These are phyloP conservation scores for Macropus fuliginosus DNA, from an alignment of 2,797 vertebrate genomes.

Conservation along the genomic window DNA sequence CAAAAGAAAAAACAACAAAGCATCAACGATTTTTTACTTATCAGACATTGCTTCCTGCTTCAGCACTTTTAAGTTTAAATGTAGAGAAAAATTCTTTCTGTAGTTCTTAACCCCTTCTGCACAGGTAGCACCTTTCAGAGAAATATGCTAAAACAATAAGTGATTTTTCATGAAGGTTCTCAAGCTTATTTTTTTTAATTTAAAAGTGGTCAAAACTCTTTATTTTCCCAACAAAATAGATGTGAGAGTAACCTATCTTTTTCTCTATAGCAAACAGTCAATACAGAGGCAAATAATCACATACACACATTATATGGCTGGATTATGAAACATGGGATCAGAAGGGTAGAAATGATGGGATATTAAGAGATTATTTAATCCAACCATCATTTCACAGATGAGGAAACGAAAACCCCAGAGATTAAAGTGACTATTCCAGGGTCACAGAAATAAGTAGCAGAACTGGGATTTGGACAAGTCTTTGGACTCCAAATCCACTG, in stretches of 20 bases:
- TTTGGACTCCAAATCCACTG: neutral
- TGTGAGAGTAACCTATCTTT: neutral
- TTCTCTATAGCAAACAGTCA: neutral
- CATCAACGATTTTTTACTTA: conserved; percentile 89
- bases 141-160: conserved; percentile 33
- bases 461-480: neutral
- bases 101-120: conserved; percentile 83
- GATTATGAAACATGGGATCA: neutral
- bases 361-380: neutral
- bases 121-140: conserved; percentile 48
- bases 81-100: conserved; percentile 72
- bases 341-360: neutral
- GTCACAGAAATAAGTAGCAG: neutral
- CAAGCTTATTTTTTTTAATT: neutral
- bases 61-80: conserved; percentile 84
- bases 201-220: neutral
- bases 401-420: neutral
- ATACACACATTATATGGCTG: neutral
- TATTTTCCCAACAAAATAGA: conserved; percentile 30
- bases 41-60: conserved; percentile 87
- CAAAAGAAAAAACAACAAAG: conserved; percentile 87
- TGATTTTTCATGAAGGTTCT: neutral
- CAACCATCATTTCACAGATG: neutral
- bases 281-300: neutral
- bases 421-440: neutral